Evolutionary conservation across 2,797 vertebrate genomes (phyloP).

Genomic region (Ficedula albicollis): DNA sequence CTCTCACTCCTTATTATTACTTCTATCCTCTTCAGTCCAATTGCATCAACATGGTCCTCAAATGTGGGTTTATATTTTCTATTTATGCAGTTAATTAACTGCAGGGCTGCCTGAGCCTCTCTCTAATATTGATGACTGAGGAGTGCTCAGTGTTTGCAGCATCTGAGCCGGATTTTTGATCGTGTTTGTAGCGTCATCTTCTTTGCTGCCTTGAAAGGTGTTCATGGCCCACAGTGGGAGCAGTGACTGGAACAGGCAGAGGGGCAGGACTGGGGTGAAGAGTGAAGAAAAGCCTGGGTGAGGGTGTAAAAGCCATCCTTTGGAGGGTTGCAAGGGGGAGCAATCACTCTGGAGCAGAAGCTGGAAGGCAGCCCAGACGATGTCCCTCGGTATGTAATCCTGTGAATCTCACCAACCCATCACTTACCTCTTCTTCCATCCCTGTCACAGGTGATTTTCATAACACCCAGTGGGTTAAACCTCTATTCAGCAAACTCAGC

Average conservation of each 20-base stretch:
- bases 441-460: background rate
- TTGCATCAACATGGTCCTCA: background rate
- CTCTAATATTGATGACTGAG: background rate
- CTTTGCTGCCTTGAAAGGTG: background rate
- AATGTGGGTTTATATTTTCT: background rate
- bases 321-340: background rate
- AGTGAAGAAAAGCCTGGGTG: background rate
- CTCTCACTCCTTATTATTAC: background rate
- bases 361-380: background rate
- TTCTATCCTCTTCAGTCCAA: background rate
- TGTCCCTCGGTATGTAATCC: background rate
- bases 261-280: background rate
- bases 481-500: background rate
- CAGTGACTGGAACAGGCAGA: background rate
- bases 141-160: background rate
- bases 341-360: background rate
- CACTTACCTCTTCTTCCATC: background rate
- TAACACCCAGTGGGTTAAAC: background rate
- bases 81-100: background rate
- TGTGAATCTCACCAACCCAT: background rate
- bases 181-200: accelerated
- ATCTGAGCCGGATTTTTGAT: background rate
- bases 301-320: background rate
- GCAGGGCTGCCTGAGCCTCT: background rate
- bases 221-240: background rate